Base-by-base conservation (phyloP, 2,797 vertebrate genomes). In the Rousettus madagascariensis region DNA sequence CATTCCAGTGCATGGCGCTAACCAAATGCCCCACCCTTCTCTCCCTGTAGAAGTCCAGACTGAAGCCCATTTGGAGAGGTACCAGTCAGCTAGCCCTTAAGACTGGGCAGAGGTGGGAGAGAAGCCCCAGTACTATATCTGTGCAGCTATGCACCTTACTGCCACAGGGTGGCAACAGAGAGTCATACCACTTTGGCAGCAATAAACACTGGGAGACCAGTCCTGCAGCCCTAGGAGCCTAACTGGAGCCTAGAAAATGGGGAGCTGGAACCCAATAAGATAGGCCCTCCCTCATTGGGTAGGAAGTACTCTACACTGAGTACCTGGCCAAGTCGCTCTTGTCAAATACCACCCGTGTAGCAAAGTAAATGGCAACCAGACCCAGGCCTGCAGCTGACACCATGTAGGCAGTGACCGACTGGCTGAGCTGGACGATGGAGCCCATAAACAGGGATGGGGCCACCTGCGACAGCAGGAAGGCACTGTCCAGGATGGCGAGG, bases 401-500 rank as follows among this genome's bases (percentile, higher is more conserved):
- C 98, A 99, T 98, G 96, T 99, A 99, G 86, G 98, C 98, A 0
- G 98, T 98, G 96, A 99, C 99, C 0, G 98, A 99, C 94, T 98
- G 98, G 5, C 98, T 99, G 95, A 99, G 97, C 97, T 99, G 98
- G 22, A 99, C 99, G 0, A 99, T 97, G 20, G 98, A 98, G 51
- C 99, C 99, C 98, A 99, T 98, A 75, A 99, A 79, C 51, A 99
- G 98, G 5, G 99, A 99, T 0, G 99, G 99, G 59, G 99, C 97
- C 26, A 99, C 98, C 98, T 99, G 99, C 11, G 99, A 99, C 74
- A 99, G 98, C 30, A 99, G 98, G 95, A 99, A 99, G 17, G 99
- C 99, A 51, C 99, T 99, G 97, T 99, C 99, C 97, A 99, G 96
- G 96, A 99, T 98, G 75, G 99, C 99, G 2, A 99, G 97, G 97